Percentiles rank a stretch among this genome's conserved stretches.
Evolutionary conservation across 2,797 vertebrate species (phyloP).

Genomic region (Sitta carolinensis): DNA sequence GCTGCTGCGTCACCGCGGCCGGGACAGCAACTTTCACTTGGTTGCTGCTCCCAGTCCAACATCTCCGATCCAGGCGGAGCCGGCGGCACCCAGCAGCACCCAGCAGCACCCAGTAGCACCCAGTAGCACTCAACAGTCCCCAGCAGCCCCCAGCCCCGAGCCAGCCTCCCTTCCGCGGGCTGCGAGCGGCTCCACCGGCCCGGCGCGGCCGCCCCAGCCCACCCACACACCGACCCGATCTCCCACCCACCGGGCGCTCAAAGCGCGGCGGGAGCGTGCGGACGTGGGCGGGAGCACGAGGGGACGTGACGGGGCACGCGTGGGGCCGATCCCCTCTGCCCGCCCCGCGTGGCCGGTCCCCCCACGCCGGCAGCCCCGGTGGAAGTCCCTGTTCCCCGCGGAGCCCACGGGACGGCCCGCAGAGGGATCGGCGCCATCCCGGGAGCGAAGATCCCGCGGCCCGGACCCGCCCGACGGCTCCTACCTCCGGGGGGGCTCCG

Average conservation of each 20-base stretch:
- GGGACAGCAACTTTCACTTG: neutral
- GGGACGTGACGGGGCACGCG: neutral
- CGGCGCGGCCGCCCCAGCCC: neutral
- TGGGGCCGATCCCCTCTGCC: neutral
- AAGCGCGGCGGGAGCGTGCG: neutral
- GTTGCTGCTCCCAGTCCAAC: neutral
- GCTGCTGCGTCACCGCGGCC: constrained; percentile 10
- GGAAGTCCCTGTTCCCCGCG: neutral
- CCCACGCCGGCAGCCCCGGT: neutral
- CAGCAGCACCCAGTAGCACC: neutral
- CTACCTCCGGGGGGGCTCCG: neutral
- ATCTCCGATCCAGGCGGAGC: neutral
- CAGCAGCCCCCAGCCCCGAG: no score
- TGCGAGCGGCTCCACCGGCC: neutral
- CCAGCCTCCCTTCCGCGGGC: neutral
- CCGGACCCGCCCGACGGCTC: neutral
- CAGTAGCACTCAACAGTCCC: fast-evolving
- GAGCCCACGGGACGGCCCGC: neutral
- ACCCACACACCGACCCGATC: neutral
- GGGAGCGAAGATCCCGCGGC: neutral
- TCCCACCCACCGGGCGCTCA: neutral
- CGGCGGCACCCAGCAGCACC: neutral
- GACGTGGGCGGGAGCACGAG: neutral
- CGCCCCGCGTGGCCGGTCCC: neutral
- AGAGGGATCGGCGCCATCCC: neutral